A percentile compares a stretch with the other conserved stretches of the same genome.
Conservation (phyloP, 2,797 vertebrate species). For the Margarornis squamiger region DNA sequence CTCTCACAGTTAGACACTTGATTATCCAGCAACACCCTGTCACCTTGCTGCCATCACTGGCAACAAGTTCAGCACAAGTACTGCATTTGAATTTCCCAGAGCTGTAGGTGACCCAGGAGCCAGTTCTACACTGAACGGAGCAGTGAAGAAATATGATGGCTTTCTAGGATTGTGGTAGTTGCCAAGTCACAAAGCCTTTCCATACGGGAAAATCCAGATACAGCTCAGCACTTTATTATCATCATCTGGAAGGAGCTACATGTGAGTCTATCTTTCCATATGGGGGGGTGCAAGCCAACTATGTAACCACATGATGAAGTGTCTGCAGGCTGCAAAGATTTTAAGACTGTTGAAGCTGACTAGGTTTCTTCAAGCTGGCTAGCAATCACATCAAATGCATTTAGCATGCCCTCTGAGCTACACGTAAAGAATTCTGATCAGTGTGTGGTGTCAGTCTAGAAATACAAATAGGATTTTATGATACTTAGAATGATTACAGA, state of each 20-base stretch:
- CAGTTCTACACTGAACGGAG: background rate
- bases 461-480: background rate
- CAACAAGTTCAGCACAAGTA: background rate
- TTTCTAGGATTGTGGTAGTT: background rate
- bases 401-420: background rate
- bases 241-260: background rate
- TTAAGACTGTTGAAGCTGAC: background rate
- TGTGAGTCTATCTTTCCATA: background rate
- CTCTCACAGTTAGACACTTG: background rate
- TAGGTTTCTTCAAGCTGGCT: background rate
- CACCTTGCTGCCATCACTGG: background rate
- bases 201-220: background rate
- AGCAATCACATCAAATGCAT: background rate
- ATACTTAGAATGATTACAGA: background rate
- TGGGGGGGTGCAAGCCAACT: background rate
- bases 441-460: background rate
- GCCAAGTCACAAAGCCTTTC: background rate
- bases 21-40: background rate
- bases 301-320: background rate
- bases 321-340: background rate
- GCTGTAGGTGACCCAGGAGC: background rate
- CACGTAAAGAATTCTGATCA: background rate
- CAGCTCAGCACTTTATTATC: background rate
- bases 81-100: background rate
- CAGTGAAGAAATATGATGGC: background rate